These are phyloP conservation scores for Monomorium pharaonis DNA, from an alignment of 1,140 invertebrate genomes.

Conservation along the genomic window DNA sequence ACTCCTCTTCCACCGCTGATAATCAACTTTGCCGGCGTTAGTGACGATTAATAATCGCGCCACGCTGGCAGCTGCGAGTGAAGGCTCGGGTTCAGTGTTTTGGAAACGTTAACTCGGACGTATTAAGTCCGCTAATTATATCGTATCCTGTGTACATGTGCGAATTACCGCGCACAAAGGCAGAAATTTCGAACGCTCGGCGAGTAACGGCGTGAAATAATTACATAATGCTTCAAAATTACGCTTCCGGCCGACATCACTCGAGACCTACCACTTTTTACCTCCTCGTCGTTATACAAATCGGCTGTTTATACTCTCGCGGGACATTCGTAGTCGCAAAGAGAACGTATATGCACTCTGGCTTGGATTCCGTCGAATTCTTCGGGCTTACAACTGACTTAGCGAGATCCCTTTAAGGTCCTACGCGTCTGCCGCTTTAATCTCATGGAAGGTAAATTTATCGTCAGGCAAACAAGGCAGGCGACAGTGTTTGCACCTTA, in stretches of 20 bases:
- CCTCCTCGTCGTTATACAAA: neutral
- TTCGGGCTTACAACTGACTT: constrained; percentile 18
- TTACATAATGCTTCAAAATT: constrained; percentile 28
- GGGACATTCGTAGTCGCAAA: neutral
- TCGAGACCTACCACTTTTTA: neutral
- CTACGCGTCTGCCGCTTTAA: constrained; percentile 44
- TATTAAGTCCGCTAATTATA: constrained; percentile 58
- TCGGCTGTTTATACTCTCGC: neutral
- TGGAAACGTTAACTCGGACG: constrained; percentile 47
- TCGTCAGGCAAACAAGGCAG: constrained; percentile 45
- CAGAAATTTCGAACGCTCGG: constrained; percentile 44
- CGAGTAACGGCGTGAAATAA: constrained; percentile 27
- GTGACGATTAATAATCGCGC: constrained; percentile 21
- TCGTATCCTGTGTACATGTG: constrained; percentile 40
- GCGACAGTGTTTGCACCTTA: constrained; percentile 45
- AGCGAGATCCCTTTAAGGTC: constrained; percentile 35
- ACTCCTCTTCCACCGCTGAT: constrained; percentile 38
- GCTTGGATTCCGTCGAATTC: neutral
- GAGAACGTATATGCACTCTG: neutral
- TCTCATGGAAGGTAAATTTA: constrained; percentile 50
- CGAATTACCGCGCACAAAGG: constrained; percentile 31
- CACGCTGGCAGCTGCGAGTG: constrained; percentile 28
- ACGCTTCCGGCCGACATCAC: neutral
- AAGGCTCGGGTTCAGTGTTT: constrained; percentile 19
- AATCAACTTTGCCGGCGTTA: constrained; percentile 46